These are phyloP conservation scores for Aphidoletes aphidimyza DNA, from an alignment of 2,888 invertebrate species.

Conservation along the genomic window DNA sequence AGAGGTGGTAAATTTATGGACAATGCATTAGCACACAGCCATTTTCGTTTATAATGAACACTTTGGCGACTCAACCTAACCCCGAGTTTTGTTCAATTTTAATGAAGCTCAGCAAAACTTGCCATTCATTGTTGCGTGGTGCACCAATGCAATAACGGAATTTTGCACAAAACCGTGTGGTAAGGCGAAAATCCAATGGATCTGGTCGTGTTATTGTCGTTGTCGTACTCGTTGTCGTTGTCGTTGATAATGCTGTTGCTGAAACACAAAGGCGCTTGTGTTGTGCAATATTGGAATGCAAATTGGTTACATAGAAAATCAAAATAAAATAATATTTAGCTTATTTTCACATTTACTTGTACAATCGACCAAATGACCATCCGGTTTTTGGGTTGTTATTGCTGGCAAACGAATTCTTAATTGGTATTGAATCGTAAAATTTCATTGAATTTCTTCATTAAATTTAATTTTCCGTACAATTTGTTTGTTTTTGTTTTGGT, in stretches of 20 bases:
- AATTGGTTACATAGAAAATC: no score
- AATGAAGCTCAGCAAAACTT: conserved; percentile 4
- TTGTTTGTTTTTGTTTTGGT: conserved; percentile 55
- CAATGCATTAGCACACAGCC: neutral
- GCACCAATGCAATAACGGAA: neutral
- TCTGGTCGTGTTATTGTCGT: no score
- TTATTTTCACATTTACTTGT: neutral
- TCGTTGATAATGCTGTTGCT: no score
- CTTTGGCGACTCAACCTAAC: neutral
- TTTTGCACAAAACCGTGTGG: neutral
- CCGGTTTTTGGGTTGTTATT: neutral
- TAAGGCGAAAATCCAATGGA: no score
- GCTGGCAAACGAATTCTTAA: neutral
- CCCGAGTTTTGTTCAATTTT: conserved; percentile 21
- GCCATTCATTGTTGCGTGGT: neutral
- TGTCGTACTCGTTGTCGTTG: no score
- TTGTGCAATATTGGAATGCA: no score
- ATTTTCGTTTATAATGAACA: neutral
- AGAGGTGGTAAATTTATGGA: neutral
- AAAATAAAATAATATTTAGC: neutral
- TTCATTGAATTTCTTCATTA: neutral
- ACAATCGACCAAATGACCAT: no score
- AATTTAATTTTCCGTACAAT: neutral
- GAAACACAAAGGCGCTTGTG: no score
- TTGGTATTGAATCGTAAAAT: neutral